phyloP scores from a whole-genome alignment of 2,888 invertebrate species.

The Meghimatium bilineatum region DNA sequence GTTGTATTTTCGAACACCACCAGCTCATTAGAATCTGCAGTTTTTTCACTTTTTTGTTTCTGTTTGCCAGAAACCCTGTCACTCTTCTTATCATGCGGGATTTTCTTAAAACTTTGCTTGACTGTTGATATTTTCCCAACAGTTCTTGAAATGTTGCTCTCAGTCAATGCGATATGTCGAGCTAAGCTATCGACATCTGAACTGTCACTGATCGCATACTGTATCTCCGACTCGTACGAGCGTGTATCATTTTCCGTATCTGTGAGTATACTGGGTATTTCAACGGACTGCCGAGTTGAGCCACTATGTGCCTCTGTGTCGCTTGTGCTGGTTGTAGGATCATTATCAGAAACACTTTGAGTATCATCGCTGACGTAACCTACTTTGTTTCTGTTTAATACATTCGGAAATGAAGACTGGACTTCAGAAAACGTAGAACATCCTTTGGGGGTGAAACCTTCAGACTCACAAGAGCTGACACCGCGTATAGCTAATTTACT shows the following conservation, averaged over 20 bases:
- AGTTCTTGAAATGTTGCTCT: neutral
- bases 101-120: neutral
- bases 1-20: neutral
- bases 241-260: neutral
- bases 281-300: neutral
- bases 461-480: neutral
- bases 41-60: neutral
- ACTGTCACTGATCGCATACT: neutral
- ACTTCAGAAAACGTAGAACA: neutral
- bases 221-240: neutral
- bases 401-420: neutral
- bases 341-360: neutral
- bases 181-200: constrained; percentile 27
- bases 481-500: neutral
- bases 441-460: constrained; percentile 11
- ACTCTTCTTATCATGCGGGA: too few relatives aligned
- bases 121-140: neutral
- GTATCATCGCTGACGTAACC: too few relatives aligned
- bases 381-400: too few relatives aligned
- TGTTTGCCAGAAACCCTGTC: neutral
- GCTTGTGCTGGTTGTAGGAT: neutral
- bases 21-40: neutral
- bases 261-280: neutral
- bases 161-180: neutral
- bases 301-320: neutral